These are phyloP conservation scores for Nymphalis polychloros DNA, from an alignment of 2,888 invertebrate species.

Conservation along the genomic window DNA sequence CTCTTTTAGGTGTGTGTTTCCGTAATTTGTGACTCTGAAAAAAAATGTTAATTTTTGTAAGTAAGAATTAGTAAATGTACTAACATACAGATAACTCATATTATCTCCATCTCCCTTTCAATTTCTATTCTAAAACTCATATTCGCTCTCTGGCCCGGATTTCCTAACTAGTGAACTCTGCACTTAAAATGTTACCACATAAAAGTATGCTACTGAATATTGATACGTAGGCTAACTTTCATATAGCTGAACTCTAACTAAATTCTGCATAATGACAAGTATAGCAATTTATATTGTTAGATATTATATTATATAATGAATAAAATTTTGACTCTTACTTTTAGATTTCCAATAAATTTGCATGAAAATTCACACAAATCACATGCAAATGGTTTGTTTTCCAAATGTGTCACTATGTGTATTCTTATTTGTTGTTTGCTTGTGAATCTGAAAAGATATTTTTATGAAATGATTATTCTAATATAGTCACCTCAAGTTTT, in stretches of 20 bases:
- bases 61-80: not conserved
- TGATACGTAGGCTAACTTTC: too few species aligned
- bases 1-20: constrained; percentile 49
- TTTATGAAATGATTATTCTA: not conserved
- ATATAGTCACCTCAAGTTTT: not conserved
- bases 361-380: constrained; percentile 53
- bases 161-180: too few species aligned
- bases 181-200: not conserved
- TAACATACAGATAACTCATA: too few species aligned
- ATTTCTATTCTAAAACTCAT: too few species aligned
- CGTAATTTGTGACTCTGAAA: constrained; percentile 57
- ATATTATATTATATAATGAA: too few species aligned
- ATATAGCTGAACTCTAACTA: too few species aligned
- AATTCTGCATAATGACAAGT: too few species aligned
- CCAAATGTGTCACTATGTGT: constrained; percentile 41
- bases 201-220: too few species aligned
- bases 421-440: constrained; percentile 15
- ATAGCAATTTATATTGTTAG: too few species aligned
- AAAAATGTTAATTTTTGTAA: not conserved
- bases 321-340: constrained; percentile 43
- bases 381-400: constrained; percentile 47
- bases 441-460: constrained; percentile 14
- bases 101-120: too few species aligned
- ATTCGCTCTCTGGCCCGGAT: too few species aligned
- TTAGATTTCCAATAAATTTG: constrained; percentile 46